phyloP scores from a whole-genome alignment of 1,140 invertebrate genomes.

The Fopius arisanus region DNA sequence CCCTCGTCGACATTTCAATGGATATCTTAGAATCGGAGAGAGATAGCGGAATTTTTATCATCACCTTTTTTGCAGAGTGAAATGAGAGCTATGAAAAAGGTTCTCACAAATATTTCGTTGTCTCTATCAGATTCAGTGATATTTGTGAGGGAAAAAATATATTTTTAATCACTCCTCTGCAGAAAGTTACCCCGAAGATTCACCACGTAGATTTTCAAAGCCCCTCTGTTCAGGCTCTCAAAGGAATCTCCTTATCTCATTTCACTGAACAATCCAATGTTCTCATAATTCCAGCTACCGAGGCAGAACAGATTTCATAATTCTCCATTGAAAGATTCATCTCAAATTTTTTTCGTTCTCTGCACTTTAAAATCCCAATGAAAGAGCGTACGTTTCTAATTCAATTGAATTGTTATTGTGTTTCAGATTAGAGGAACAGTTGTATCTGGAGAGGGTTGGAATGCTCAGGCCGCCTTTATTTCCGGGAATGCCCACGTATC shows the following conservation, averaged over 20 bases:
- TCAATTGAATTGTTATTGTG: not conserved
- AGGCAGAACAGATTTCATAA: not conserved
- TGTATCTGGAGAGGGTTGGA: slow-evolving; percentile 79
- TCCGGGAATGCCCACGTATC: slow-evolving; percentile 65
- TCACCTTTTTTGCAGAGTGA: too few species aligned
- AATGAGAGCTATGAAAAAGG: too few species aligned
- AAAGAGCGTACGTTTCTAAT: not conserved
- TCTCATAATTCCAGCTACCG: not conserved
- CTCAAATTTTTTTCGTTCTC: not conserved
- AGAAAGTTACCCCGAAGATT: too few species aligned
- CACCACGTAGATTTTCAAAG: not conserved
- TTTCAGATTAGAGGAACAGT: slow-evolving; percentile 74
- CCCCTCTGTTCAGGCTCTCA: not conserved
- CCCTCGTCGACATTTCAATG: too few species aligned
- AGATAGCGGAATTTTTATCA: too few species aligned
- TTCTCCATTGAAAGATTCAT: not conserved
- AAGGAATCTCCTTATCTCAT: not conserved
- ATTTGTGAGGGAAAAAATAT: too few species aligned
- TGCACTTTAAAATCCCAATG: not conserved
- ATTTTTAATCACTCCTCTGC: too few species aligned
- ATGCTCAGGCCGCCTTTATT: slow-evolving; percentile 73
- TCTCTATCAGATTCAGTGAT: too few species aligned
- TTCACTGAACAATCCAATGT: not conserved
- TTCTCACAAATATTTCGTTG: too few species aligned
- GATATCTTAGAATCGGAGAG: too few species aligned